These are phyloP conservation scores for Stenoptilia bipunctidactyla DNA, from an alignment of 2,888 invertebrate species.

Conservation along the genomic window DNA sequence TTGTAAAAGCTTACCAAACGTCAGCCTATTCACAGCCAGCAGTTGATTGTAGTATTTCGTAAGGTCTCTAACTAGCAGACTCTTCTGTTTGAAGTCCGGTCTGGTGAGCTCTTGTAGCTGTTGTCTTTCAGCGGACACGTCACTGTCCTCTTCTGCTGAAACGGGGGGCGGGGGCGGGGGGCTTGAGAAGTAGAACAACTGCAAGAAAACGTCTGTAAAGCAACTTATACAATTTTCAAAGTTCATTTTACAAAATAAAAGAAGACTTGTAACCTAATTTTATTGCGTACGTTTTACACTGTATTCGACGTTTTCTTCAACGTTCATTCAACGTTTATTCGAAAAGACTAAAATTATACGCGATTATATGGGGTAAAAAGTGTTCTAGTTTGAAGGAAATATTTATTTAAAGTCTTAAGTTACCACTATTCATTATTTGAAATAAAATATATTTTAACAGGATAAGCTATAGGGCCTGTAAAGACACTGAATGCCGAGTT, in stretches of 20 bases:
- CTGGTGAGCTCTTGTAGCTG: constrained; percentile 49
- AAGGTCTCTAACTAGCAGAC: constrained; percentile 75
- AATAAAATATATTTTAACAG: no score
- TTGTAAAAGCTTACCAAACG: constrained; percentile 59
- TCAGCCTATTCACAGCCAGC: constrained; percentile 83
- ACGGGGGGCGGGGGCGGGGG: constrained; percentile 22
- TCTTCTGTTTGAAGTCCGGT: constrained; percentile 44
- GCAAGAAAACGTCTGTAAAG: background rate
- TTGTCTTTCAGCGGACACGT: constrained; percentile 70
- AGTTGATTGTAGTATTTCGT: constrained; percentile 81
- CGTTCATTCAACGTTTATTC: no score
- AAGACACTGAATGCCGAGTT: no score
- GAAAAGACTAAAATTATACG: no score
- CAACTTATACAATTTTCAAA: no score
- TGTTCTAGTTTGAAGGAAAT: no score
- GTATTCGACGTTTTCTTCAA: no score
- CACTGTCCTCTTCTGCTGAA: constrained; percentile 60
- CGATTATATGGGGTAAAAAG: no score
- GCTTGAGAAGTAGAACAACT: constrained; percentile 34
- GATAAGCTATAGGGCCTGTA: no score
- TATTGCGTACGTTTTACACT: no score
- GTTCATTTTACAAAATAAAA: background rate
- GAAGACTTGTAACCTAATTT: background rate
- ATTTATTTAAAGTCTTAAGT: no score
- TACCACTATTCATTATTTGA: no score